Conservation (phyloP, 2,797 vertebrate species). For the Chaetodon trifasciatus region DNA sequence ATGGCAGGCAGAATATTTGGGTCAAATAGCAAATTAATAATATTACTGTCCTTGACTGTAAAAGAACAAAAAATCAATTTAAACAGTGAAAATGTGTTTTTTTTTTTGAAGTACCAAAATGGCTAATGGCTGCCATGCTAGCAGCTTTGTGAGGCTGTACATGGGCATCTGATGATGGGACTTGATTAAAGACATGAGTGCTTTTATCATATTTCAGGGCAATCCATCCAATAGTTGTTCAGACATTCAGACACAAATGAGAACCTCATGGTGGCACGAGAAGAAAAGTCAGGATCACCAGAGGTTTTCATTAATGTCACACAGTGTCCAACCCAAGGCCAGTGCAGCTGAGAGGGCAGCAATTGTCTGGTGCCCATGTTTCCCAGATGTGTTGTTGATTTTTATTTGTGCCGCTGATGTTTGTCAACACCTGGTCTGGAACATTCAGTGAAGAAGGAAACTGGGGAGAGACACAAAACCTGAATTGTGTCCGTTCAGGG, state of each 20-base stretch:
- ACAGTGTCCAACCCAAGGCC: not conserved
- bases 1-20: not conserved
- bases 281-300: not conserved
- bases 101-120: not conserved
- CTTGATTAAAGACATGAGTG: no score
- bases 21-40: not conserved
- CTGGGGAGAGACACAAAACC: not conserved
- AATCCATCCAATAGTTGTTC: no score
- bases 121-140: not conserved
- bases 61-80: not conserved
- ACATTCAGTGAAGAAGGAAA: slow-evolving; percentile 10
- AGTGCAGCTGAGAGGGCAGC: not conserved
- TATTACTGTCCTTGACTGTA: not conserved
- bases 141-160: not conserved
- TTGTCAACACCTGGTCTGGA: not conserved
- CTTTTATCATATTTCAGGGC: not conserved
- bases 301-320: not conserved
- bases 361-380: not conserved
- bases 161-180: no score
- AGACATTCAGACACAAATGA: not conserved
- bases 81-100: not conserved
- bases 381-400: not conserved
- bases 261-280: not conserved
- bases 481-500: slow-evolving; percentile 2
- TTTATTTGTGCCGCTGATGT: not conserved